Conservation (phyloP, 2,797 vertebrate species). For the Pipistrellus kuhlii region DNA sequence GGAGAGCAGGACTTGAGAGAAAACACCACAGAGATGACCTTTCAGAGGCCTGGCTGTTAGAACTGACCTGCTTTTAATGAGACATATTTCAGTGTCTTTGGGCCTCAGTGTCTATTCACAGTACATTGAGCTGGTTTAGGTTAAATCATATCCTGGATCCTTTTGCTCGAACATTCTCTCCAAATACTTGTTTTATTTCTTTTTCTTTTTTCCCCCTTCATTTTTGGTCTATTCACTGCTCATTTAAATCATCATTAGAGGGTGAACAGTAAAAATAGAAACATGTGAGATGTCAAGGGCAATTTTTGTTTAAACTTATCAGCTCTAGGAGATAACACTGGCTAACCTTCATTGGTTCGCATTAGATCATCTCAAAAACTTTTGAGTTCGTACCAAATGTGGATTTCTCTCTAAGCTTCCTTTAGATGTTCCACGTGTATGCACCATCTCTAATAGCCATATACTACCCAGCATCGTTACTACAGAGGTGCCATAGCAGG, state of each 20-base stretch:
- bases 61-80: not conserved
- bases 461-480: not conserved
- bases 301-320: not conserved
- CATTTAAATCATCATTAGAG: not conserved
- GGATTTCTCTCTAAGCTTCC: not conserved
- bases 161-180: not conserved
- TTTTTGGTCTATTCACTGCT: not conserved
- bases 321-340: not conserved
- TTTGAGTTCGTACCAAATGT: not conserved
- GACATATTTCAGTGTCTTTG: not conserved
- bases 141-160: not conserved
- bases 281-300: not conserved
- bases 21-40: not conserved
- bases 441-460: not conserved
- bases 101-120: not conserved
- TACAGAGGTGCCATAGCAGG: fast-evolving
- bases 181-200: not conserved
- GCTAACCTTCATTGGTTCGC: not conserved
- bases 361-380: conserved; percentile 7
- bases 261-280: not conserved
- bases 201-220: not conserved
- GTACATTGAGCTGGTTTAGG: not conserved
- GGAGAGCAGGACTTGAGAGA: not conserved
- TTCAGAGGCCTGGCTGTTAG: not conserved
- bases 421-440: not conserved